phyloP scores from a whole-genome alignment of 2,113 vertebrate genomes.

The Panurus biarmicus region DNA sequence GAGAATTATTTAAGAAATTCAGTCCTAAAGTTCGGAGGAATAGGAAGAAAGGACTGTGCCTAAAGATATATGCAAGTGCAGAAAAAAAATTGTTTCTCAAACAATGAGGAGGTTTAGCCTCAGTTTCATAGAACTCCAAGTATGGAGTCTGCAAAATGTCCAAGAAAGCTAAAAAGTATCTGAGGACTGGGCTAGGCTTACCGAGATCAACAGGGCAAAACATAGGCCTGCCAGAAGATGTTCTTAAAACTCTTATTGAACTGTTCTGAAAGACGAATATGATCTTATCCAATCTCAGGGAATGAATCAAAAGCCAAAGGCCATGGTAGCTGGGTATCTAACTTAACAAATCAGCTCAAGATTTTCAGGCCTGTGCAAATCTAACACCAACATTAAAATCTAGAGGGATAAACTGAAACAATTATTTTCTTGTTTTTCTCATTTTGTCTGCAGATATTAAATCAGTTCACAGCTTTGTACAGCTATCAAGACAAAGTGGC shows the following conservation, averaged over 20 bases:
- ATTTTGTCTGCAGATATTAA: not conserved
- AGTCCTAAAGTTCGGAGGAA: not conserved
- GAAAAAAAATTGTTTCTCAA: not conserved
- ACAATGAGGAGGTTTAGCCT: not conserved
- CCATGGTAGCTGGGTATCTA: not conserved
- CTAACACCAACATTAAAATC: not conserved
- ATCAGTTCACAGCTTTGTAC: not conserved
- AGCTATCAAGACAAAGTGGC: accelerated
- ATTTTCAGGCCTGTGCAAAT: not conserved
- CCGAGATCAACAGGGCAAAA: not conserved
- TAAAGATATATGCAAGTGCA: not conserved
- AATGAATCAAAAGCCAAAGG: not conserved
- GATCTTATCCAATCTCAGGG: not conserved
- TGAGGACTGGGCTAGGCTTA: not conserved
- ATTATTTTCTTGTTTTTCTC: not conserved
- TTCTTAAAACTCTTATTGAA: not conserved
- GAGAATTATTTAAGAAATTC: not conserved
- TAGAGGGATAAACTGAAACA: not conserved
- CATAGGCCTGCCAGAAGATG: not conserved
- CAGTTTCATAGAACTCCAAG: not conserved
- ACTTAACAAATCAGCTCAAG: not conserved
- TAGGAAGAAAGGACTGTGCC: not conserved
- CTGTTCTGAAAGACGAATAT: not conserved
- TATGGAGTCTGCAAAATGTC: not conserved
- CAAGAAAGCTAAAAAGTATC: not conserved